A percentile compares a stretch with the other conserved stretches of the same genome.
Conservation (phyloP, 2,797 vertebrate species). For the Fratercula arctica region DNA sequence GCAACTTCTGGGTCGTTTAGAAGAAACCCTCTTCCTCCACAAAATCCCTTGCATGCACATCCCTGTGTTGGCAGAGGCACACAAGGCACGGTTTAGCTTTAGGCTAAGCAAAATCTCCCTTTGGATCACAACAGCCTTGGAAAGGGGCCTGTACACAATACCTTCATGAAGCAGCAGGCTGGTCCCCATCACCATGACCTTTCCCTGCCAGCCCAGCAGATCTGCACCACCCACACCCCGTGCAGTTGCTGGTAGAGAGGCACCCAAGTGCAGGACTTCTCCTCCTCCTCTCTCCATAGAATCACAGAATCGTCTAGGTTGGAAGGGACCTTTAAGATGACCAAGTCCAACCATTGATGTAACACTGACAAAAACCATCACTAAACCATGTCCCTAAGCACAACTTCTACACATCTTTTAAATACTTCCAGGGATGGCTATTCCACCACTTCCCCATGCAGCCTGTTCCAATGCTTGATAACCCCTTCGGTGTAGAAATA, state of each 20-base stretch:
- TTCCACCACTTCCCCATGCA: neutral
- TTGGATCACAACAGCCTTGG: neutral
- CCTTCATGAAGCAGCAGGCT: neutral
- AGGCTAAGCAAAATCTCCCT: neutral
- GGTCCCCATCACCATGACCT: neutral
- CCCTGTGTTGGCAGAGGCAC: neutral
- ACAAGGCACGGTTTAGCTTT: neutral
- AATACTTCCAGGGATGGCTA: neutral
- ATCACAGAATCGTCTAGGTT: too few species aligned
- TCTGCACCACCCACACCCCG: neutral
- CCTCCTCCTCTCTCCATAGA: neutral
- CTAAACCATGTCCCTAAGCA: too few species aligned
- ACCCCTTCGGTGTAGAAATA: neutral
- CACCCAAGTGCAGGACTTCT: fast-evolving
- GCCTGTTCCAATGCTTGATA: neutral
- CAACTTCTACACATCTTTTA: neutral
- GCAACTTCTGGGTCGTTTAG: neutral
- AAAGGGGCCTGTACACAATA: fast-evolving
- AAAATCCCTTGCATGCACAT: neutral
- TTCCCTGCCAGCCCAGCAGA: neutral
- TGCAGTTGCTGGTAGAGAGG: fast-evolving
- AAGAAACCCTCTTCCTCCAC: neutral
- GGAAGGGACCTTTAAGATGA: too few species aligned
- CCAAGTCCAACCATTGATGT: too few species aligned
- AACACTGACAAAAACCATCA: too few species aligned